phyloP scores from a whole-genome alignment of 2,797 vertebrate genomes.

The Threskiornis aethiopicus region DNA sequence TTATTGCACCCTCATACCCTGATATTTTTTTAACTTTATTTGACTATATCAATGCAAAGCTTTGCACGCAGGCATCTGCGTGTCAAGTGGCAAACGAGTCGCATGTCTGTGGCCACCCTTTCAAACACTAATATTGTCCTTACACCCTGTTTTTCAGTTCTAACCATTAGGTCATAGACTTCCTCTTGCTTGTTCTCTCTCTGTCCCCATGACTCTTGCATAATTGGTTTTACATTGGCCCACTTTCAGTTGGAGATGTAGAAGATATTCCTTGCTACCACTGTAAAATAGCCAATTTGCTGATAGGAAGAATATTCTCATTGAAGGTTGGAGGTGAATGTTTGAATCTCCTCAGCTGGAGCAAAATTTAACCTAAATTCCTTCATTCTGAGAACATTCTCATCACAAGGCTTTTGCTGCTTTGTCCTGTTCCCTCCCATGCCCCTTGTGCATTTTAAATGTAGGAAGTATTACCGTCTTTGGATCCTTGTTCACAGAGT shows the following conservation, averaged over 20 bases:
- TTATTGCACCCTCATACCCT: background rate
- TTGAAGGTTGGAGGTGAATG: background rate
- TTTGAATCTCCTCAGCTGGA: slow-evolving; percentile 53
- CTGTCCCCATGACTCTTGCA: slow-evolving; percentile 33
- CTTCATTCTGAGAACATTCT: slow-evolving; percentile 30
- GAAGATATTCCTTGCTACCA: background rate
- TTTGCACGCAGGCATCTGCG: background rate
- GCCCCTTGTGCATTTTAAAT: slow-evolving; percentile 4
- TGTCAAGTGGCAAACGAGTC: background rate
- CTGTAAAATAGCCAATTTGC: slow-evolving; percentile 47
- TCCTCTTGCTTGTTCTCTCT: slow-evolving; percentile 4
- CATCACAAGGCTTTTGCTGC: background rate
- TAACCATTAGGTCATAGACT: background rate
- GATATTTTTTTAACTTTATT: background rate
- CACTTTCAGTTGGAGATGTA: background rate
- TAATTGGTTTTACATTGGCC: slow-evolving; percentile 50
- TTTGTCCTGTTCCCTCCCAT: slow-evolving; percentile 12
- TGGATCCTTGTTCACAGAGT: background rate
- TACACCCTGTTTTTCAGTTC: background rate
- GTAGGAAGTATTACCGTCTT: background rate
- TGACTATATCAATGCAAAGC: background rate
- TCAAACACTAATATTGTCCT: background rate
- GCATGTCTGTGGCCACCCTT: background rate
- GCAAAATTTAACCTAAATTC: slow-evolving; percentile 51
- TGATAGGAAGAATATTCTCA: background rate